These are phyloP conservation scores for Eclectus roratus DNA, from an alignment of 2,113 vertebrate species.

Conservation along the genomic window DNA sequence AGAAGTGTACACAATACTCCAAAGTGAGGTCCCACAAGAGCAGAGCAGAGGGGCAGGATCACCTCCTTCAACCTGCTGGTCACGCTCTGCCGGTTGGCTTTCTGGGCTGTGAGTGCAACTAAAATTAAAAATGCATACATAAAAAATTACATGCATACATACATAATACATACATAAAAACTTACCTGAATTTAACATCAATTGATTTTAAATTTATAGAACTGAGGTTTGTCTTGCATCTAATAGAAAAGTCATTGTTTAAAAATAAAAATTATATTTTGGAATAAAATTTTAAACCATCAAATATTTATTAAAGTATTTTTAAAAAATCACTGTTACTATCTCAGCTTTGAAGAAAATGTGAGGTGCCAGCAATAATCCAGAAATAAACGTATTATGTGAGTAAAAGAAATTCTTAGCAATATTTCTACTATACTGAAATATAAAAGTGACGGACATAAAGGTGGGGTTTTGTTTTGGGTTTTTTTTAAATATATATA, in stretches of 20 bases:
- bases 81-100: no score
- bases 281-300: background rate
- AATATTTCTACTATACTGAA: background rate
- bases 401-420: background rate
- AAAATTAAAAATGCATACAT: no score
- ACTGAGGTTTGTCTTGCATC: fast-evolving
- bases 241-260: background rate
- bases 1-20: no score
- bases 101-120: no score
- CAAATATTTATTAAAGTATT: background rate
- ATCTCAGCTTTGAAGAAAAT: background rate
- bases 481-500: background rate
- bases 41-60: no score
- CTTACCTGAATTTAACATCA: background rate
- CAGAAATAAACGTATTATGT: background rate
- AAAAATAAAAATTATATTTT: background rate
- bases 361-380: background rate
- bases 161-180: no score
- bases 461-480: background rate
- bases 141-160: no score
- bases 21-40: no score
- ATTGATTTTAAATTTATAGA: background rate
- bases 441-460: background rate
- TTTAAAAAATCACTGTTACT: fast-evolving
- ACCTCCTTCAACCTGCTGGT: no score